Base-by-base conservation (phyloP, 2,797 vertebrate genomes). In the Tragopan temminckii region DNA sequence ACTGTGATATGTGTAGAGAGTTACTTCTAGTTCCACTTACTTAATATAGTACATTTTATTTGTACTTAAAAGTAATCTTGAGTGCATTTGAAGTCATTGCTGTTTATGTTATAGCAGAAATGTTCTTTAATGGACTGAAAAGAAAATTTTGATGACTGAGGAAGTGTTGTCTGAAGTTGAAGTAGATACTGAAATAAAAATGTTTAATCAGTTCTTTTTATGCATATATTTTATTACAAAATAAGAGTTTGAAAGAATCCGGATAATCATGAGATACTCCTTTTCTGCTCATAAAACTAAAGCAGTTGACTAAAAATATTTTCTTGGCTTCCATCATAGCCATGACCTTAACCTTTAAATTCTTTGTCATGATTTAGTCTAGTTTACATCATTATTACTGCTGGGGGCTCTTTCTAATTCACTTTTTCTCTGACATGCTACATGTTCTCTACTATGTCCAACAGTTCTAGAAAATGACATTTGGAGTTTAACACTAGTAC, bases 181-280 rank as follows among this genome's bases (percentile, higher is more conserved):
- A 10, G 13, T n/a, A 88, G 59, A 90, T 93, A 64, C 84, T 95
- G 83, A 95, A 97, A 96, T 88, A 92, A 80, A 77, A 69, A 68
- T 5, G 72, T 96, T 97, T 93, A 89, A 94, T 88, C 64, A 89
- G 71, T 82, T 66, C 35, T 95, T 95, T 79, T 50, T 84, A 88
- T 92, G 88, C 74, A 84, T 71, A 61, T 75, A 91, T 91, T 95
- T 93, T 66, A 57, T 91, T 76, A 48, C 9, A 33, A 53, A 86
- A 52, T 2, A 76, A 89, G 82, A 82, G 17, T 10, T 20, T n/a
- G 12, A 55, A 72, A 40, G 18, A 43, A 77, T 43, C 1, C 0
- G 4, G 18, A 38, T 35, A 45, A 42, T 68, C 11, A 45, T n/a
- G 6, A 55, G 24, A 50, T 0, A 1, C 8, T 57, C 8, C 7